These are phyloP conservation scores for Lycopodina hypogea DNA, from an alignment of 37 sponge, comb jelly and placozoan genomes.

Conservation along the genomic window DNA sequence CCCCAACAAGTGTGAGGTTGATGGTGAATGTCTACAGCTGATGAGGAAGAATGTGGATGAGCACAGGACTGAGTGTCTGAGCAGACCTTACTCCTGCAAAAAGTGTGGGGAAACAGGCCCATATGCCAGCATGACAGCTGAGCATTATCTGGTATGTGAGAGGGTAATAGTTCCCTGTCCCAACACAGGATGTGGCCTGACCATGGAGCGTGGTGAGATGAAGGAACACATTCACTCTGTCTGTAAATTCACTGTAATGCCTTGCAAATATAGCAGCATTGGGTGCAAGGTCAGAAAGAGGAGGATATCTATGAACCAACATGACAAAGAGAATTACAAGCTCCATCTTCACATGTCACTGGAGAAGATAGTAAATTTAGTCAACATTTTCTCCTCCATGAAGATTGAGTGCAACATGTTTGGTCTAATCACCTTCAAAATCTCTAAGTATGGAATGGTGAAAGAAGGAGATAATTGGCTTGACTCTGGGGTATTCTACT, in stretches of 20 bases:
- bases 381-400: too few relatives aligned
- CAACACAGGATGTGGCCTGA: neutral
- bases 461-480: neutral
- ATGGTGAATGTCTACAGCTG: neutral
- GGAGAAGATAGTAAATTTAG: neutral
- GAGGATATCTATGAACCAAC: constrained; percentile 5
- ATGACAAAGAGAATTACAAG: constrained; percentile 13
- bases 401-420: too few relatives aligned
- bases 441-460: neutral
- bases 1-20: constrained; percentile 19
- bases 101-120: constrained; percentile 13
- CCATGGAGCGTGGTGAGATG: neutral
- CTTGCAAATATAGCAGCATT: constrained; percentile 27
- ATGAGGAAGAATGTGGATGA: neutral
- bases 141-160: constrained; percentile 13
- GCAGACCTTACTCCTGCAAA: constrained; percentile 18
- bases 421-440: constrained; percentile 3
- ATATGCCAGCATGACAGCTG: constrained; percentile 15
- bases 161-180: constrained; percentile 15
- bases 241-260: constrained; percentile 6
- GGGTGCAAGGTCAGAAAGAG: constrained; percentile 7
- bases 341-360: neutral
- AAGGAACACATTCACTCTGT: neutral
- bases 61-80: constrained; percentile 17
- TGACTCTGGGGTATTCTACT: constrained; percentile 8